phyloP scores from a whole-genome alignment of 2,113 vertebrate species.

The Sylvietta virens region DNA sequence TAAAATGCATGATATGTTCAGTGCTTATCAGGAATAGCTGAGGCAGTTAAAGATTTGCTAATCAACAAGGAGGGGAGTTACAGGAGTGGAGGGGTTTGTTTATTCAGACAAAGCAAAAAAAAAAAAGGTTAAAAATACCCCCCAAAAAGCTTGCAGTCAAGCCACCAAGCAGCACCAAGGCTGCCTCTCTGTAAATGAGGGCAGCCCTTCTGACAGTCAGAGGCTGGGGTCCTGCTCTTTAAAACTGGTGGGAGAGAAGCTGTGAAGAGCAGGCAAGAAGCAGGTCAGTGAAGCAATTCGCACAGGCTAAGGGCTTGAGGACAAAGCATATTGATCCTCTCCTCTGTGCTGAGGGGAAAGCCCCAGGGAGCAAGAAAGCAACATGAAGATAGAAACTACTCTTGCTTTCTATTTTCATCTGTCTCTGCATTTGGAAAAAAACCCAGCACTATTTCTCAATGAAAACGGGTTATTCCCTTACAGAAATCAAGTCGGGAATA shows the following conservation, averaged over 20 bases:
- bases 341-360: neutral
- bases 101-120: neutral
- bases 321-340: neutral
- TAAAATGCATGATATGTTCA: rapidly evolving
- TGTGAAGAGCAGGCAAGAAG: neutral
- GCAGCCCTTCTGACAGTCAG: neutral
- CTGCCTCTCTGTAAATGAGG: neutral
- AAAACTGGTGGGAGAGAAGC: neutral
- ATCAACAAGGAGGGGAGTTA: neutral
- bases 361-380: neutral
- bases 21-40: neutral
- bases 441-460: rapidly evolving
- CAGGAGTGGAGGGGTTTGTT: neutral
- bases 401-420: neutral
- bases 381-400: neutral
- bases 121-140: neutral
- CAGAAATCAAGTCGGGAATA: neutral
- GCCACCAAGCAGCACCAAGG: neutral
- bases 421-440: neutral
- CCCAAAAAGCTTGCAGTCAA: neutral
- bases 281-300: neutral
- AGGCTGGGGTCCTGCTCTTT: neutral
- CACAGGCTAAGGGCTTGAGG: neutral
- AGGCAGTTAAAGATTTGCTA: neutral
- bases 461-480: neutral